Evolutionary conservation across 2,888 invertebrate species (phyloP).

Genomic region (Sinhomidia bicolor): DNA sequence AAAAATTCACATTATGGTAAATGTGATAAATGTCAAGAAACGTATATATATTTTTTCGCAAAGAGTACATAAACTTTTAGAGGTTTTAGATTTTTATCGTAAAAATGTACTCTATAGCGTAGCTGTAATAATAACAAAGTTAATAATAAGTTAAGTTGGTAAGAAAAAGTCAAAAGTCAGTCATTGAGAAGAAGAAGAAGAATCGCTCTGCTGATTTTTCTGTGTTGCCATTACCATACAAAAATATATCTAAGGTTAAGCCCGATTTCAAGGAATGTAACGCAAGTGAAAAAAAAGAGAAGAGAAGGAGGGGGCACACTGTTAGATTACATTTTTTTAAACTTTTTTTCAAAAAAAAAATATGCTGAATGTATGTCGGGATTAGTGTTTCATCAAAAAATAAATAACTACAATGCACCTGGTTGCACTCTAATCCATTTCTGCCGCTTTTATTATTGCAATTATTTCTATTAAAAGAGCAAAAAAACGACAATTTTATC

Average conservation of each 20-base stretch:
- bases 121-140: neutral
- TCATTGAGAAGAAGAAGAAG: constrained; percentile 25
- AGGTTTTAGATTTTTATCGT: constrained; percentile 32
- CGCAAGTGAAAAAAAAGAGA: neutral
- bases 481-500: constrained; percentile 36
- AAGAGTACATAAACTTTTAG: constrained; percentile 2
- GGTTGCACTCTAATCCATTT: constrained; percentile 14
- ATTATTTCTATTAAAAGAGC: constrained; percentile 16
- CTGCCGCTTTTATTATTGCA: constrained; percentile 8
- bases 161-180: constrained; percentile 14
- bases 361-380: neutral
- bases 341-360: neutral
- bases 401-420: constrained; percentile 7
- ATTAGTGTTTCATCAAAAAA: constrained; percentile 8
- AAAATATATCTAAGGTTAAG: neutral
- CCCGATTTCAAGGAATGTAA: constrained; percentile 6
- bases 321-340: neutral
- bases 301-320: neutral
- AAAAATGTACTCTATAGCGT: neutral
- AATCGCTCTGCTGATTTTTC: constrained; percentile 41
- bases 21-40: neutral
- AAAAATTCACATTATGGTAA: neutral
- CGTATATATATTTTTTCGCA: constrained; percentile 13
- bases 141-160: constrained; percentile 11
- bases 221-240: neutral